These are phyloP conservation scores for Cardiocondyla obscurior DNA, from an alignment of 1,140 invertebrate genomes.

Conservation along the genomic window DNA sequence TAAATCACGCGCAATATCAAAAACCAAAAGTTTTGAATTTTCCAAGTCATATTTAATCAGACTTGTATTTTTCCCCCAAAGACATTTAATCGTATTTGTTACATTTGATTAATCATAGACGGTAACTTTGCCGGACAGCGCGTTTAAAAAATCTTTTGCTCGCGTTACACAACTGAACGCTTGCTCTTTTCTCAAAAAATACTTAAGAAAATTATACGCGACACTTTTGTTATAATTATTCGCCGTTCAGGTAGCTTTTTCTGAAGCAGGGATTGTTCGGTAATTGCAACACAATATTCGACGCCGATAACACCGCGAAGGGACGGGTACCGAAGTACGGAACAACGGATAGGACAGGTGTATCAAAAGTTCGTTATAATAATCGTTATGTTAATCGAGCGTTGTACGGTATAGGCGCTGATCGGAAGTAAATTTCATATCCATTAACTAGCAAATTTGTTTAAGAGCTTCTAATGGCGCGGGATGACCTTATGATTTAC, in stretches of 20 bases:
- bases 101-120: slow-evolving; percentile 11
- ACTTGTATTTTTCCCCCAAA: neutral
- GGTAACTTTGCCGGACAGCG: neutral
- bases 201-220: slow-evolving; percentile 9
- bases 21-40: neutral
- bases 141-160: neutral
- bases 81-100: neutral
- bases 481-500: slow-evolving; percentile 16
- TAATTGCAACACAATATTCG: slow-evolving; percentile 70
- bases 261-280: slow-evolving; percentile 31
- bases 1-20: neutral
- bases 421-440: slow-evolving; percentile 69
- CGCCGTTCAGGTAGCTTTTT: slow-evolving; percentile 47
- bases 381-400: slow-evolving; percentile 78
- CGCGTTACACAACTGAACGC: slow-evolving; percentile 45
- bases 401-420: neutral
- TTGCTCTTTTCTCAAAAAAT: neutral
- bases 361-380: slow-evolving; percentile 70
- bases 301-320: slow-evolving; percentile 45
- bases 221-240: slow-evolving; percentile 57
- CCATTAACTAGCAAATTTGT: slow-evolving; percentile 68
- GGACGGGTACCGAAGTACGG: slow-evolving; percentile 28
- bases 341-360: neutral
- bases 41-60: neutral
- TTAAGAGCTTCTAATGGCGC: slow-evolving; percentile 17